phyloP scores from a whole-genome alignment of 2,113 vertebrate genomes.

The zebrafish (Danio rerio) region GRCz12tu NC_133188.1:50949001-50949500 shows the following conservation, averaged over 20 bases:
- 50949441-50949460: conserved; percentile 60
- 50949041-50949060: conserved; percentile 20
- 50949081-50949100: background rate
- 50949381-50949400: conserved; percentile 97
- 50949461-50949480: conserved; percentile 40
- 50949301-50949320: conserved; percentile 98
- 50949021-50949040: conserved; percentile 18
- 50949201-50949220: background rate
- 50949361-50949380: conserved; percentile 94
- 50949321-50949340: conserved; percentile 97
- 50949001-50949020: background rate
- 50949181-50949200: background rate
- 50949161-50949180: background rate
- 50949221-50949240: background rate
- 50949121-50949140: too few relatives aligned
- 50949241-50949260: conserved; percentile 9
- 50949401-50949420: conserved; percentile 93
- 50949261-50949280: conserved; percentile 83
- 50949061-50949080: conserved; percentile 3
- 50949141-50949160: too few relatives aligned
- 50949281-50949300: conserved; percentile 98
- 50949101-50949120: too few relatives aligned
- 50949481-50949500: conserved; percentile 41
- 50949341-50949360: conserved; percentile 91
- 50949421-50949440: conserved; percentile 76